These are phyloP conservation scores for Nephrotoma flavescens DNA, from an alignment of 2,888 invertebrate species.

Conservation along the genomic window DNA sequence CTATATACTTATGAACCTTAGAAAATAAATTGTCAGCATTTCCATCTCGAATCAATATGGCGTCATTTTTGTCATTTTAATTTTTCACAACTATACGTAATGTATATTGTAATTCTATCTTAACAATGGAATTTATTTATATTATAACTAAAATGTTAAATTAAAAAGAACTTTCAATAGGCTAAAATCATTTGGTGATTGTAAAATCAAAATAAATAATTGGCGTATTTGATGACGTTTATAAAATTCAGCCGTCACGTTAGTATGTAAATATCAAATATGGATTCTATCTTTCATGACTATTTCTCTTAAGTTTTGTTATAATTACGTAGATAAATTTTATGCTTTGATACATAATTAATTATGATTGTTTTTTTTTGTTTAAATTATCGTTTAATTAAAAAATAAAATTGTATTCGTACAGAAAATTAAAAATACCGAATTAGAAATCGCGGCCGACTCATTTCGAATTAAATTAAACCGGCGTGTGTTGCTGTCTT, in stretches of 20 bases:
- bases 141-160: background rate
- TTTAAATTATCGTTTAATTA: background rate
- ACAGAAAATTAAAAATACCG: background rate
- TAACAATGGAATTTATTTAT: background rate
- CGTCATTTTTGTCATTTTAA: background rate
- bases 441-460: background rate
- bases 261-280: background rate
- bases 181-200: background rate
- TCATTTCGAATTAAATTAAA: background rate
- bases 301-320: background rate
- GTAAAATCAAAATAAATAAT: background rate
- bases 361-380: background rate
- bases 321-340: background rate
- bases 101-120: background rate
- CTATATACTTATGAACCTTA: background rate
- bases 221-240: background rate
- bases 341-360: background rate
- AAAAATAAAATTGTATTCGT: constrained; percentile 2
- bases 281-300: background rate
- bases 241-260: background rate
- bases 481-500: background rate
- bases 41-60: background rate
- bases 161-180: background rate
- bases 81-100: background rate
- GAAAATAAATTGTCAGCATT: background rate